These are phyloP conservation scores for Cercopithecus mona DNA, from an alignment of 2,113 vertebrate species.

Conservation along the genomic window DNA sequence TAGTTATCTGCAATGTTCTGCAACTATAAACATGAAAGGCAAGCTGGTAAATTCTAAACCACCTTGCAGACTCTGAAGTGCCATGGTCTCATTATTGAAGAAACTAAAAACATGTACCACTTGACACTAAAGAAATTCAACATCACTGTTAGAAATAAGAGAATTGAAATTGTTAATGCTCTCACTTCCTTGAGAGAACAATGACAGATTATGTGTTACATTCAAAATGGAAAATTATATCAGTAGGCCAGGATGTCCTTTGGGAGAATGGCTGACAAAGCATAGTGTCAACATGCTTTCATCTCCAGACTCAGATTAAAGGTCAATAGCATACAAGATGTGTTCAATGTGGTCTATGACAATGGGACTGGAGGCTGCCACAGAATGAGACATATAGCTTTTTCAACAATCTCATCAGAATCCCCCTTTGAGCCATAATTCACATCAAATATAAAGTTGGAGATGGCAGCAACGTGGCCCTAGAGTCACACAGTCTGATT, in stretches of 20 bases:
- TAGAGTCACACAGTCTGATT: conserved; percentile 53
- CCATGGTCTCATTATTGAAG: conserved; percentile 4
- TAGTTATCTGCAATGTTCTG: not conserved
- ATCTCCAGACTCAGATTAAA: conserved; percentile 56
- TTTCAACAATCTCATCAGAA: conserved; percentile 34
- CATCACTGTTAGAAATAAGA: not conserved
- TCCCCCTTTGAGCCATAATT: conserved; percentile 51
- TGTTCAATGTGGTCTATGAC: not conserved
- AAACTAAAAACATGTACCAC: not conserved
- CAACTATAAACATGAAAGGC: not conserved
- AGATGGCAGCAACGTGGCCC: conserved; percentile 55
- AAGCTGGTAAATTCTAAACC: conserved; percentile 26
- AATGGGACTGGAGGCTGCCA: conserved; percentile 18
- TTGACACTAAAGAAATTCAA: conserved; percentile 1
- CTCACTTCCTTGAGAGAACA: conserved; percentile 42
- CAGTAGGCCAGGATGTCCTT: conserved; percentile 6
- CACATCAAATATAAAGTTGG: conserved; percentile 55
- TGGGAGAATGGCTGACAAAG: conserved; percentile 65
- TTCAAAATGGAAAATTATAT: conserved; percentile 51
- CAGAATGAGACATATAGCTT: not conserved
- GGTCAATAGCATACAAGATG: conserved; percentile 50
- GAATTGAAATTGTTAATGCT: conserved; percentile 4
- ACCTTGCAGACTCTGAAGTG: not conserved
- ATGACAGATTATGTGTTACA: conserved; percentile 43
- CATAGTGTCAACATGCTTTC: conserved; percentile 39